phyloP scores from a whole-genome alignment of 2,113 vertebrate species.

The Tringa solitaria region DNA sequence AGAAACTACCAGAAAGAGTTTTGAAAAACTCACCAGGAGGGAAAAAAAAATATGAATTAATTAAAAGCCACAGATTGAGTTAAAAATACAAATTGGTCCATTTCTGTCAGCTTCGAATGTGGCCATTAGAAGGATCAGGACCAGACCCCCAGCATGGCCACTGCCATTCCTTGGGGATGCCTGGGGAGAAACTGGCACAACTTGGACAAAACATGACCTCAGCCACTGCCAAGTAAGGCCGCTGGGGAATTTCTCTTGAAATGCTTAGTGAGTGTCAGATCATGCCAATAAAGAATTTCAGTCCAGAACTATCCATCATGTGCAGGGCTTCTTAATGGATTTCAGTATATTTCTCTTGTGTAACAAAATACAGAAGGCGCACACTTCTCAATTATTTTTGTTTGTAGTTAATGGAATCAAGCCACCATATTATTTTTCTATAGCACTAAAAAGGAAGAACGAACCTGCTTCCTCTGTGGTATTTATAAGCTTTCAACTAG shows the following conservation, averaged over 20 bases:
- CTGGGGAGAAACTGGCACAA: neutral
- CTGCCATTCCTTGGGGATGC: fast-evolving
- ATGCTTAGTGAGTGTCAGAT: neutral
- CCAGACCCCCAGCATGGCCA: neutral
- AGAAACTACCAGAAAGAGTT: neutral
- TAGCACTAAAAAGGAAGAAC: neutral
- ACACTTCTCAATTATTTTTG: neutral
- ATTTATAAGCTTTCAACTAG: neutral
- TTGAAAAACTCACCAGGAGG: neutral
- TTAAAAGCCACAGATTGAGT: neutral
- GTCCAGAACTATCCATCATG: neutral
- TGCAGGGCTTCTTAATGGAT: neutral
- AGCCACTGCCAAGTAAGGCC: neutral
- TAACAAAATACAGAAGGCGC: neutral
- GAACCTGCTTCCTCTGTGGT: neutral
- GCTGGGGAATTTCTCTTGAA: neutral
- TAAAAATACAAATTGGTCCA: neutral
- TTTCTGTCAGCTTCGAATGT: neutral
- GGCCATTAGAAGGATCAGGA: neutral
- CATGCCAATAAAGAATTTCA: neutral
- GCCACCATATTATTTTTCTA: neutral
- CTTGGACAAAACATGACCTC: neutral
- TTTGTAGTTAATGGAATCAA: neutral
- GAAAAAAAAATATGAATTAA: neutral
- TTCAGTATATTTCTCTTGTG: neutral